phyloP scores from a whole-genome alignment of 2,888 invertebrate genomes.

The Calameuta idolon region DNA sequence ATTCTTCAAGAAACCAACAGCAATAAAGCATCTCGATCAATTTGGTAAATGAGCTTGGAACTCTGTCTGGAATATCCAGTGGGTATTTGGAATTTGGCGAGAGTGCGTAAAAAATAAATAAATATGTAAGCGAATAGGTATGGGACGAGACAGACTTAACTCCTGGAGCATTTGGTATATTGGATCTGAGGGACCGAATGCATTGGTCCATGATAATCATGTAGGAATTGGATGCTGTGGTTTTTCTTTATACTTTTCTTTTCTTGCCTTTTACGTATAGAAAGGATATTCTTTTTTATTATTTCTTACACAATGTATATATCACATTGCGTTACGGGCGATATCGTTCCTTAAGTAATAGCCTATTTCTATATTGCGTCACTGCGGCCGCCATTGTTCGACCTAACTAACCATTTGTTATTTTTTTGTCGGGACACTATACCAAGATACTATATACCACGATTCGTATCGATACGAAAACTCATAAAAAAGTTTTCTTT shows the following conservation, averaged over 20 bases:
- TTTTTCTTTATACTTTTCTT: not conserved
- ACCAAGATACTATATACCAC: not conserved
- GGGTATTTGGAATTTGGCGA: not conserved
- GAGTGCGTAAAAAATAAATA: constrained; percentile 3
- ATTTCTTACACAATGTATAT: not conserved
- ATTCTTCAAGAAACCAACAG: not conserved
- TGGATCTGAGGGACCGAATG: not conserved
- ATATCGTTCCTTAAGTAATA: not conserved
- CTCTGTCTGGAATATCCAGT: constrained; percentile 3
- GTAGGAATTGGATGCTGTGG: not conserved
- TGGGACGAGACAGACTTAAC: not conserved
- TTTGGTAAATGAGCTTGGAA: not conserved
- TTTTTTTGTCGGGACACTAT: not conserved
- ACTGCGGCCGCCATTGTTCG: not conserved
- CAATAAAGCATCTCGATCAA: constrained; percentile 9
- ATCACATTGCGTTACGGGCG: not conserved
- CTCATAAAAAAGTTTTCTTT: not conserved
- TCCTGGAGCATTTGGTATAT: not conserved
- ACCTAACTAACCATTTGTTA: not conserved
- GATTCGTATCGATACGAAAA: not conserved
- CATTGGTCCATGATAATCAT: not conserved
- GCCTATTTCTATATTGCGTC: not conserved
- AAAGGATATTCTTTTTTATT: not conserved
- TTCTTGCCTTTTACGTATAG: not conserved
- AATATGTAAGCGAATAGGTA: not conserved